Percentiles rank a stretch among this genome's conserved stretches.
Evolutionary conservation across 2,888 invertebrate genomes (phyloP).

Genomic region (Nipponacmea schrenckii): DNA sequence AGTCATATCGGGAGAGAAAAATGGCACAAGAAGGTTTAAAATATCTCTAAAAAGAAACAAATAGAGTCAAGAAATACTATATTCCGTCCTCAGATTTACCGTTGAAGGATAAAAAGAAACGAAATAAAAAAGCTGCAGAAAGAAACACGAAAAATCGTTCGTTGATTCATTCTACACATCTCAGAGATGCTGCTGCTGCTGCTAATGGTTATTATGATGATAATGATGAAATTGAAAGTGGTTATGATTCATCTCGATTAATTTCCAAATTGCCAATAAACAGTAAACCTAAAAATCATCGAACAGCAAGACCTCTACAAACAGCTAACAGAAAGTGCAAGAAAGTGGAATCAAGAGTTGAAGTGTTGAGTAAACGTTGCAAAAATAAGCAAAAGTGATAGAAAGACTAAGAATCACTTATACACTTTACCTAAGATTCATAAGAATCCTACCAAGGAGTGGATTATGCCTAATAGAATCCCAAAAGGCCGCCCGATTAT

Average conservation of each 20-base stretch:
- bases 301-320: background rate
- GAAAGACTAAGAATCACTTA: background rate
- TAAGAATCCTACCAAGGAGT: too few relatives aligned
- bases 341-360: background rate
- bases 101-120: background rate
- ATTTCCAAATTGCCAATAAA: background rate
- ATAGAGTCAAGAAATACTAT: constrained; percentile 5
- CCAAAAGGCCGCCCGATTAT: too few relatives aligned
- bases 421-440: too few relatives aligned
- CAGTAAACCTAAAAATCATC: background rate
- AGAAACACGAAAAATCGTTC: too few relatives aligned
- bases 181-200: too few relatives aligned
- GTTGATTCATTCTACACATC: too few relatives aligned
- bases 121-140: too few relatives aligned
- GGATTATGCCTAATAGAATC: too few relatives aligned
- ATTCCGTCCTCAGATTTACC: background rate
- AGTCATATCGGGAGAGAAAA: constrained; percentile 15
- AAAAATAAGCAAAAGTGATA: background rate
- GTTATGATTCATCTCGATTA: background rate
- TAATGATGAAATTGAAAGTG: background rate
- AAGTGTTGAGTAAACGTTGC: background rate
- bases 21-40: constrained; percentile 7
- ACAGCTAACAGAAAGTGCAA: background rate
- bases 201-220: too few relatives aligned
- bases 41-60: constrained; percentile 17